Percentiles rank a stretch among this genome's conserved stretches.
Evolutionary conservation across 2,797 vertebrate genomes (phyloP).

Genomic region (Alosa sapidissima): DNA sequence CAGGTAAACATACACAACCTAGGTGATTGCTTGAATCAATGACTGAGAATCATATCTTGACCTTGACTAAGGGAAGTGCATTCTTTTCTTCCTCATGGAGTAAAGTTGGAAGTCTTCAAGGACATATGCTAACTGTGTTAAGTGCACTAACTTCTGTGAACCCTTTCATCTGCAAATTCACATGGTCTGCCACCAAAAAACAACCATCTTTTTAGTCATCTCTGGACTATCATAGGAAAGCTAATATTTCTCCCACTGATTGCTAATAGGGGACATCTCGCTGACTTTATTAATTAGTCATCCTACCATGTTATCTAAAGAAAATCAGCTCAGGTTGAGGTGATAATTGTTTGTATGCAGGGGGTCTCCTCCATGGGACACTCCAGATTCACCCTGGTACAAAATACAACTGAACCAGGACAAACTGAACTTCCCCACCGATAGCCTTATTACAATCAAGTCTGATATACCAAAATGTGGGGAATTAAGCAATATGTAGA

Average conservation of each 20-base stretch:
- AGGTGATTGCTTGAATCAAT: background rate
- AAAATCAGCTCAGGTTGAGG: background rate
- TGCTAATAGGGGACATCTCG: conserved; percentile 10
- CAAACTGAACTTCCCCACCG: background rate
- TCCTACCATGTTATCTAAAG: background rate
- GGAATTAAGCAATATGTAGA: background rate
- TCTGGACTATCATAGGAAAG: background rate
- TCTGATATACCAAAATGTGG: background rate
- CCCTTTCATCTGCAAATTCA: background rate
- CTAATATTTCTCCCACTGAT: conserved; percentile 14
- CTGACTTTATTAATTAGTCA: background rate
- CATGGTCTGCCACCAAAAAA: background rate
- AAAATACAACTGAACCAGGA: background rate
- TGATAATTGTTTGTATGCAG: conserved; percentile 19
- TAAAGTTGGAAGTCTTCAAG: background rate
- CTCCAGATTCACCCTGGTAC: background rate
- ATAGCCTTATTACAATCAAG: background rate
- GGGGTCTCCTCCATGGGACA: background rate
- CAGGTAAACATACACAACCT: background rate
- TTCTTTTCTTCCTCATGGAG: background rate
- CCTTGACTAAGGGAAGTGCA: background rate
- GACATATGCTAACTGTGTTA: background rate
- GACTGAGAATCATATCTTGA: background rate
- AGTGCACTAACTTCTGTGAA: background rate
- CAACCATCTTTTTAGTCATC: background rate